Evolutionary conservation across 1,140 invertebrate genomes (phyloP), one percentile per base, ranked within the genome.

Genomic region (Riptortus pedestris): DNA sequence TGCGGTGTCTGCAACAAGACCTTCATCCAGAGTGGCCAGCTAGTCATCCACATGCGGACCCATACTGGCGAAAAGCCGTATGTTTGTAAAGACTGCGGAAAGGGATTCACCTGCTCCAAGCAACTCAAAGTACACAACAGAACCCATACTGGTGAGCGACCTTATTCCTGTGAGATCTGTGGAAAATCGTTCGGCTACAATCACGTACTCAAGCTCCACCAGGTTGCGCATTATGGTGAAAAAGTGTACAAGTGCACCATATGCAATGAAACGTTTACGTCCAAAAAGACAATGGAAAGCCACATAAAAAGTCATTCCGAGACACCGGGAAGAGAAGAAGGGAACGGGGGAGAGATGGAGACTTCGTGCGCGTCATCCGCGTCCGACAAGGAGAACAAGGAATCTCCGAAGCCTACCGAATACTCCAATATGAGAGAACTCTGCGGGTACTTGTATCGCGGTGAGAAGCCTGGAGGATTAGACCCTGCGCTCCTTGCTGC

Each of bases 51-150:
- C 71, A 84, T 88, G 78, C 78, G 88, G 18, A 90, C 88, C 0
- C 88, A 98, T 74, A 97, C 93, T 0, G 87, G 91, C 0, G 90
- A 93, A 76, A 93, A 93, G 73, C 91, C 90, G 0, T 94, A 92
- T 71, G 86, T 91, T 14, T 96, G 93, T 72, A 86, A 88, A 66
- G 81, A 83, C 14, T 91, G 88, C 71, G 83, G 88, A 64, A 91
- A 91, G 70, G 90, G 90, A 2, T 93, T 93, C 73, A 91, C 89
- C 12, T 92, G 89, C 72, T 91, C 88, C 29, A 93, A 93, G 72
- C 90, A 93, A 72, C 78, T 93, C 14, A 94, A 93, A 74, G 90
- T 93, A 3, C 81, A 93, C 80, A 81, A 83, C 4, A 76, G 87
- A 12, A 93, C 90, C 0, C 91, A 93, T 73, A 90, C 90, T 0